Conservation (phyloP, 1,140 invertebrate genomes). For the Microplitis mediator region DNA sequence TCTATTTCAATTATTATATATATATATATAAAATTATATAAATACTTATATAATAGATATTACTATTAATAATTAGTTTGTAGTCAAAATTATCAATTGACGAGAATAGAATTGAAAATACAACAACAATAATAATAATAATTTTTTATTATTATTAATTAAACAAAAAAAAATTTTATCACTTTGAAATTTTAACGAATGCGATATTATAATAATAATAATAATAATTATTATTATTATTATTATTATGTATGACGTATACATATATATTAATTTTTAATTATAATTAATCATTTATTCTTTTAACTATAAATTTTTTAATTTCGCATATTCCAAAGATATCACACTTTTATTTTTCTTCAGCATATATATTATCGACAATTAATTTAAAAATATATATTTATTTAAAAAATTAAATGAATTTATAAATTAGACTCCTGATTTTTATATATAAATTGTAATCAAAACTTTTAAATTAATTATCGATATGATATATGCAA, state of each 20-base stretch:
- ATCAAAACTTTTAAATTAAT: no score
- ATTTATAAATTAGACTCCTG: neutral
- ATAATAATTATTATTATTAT: no score
- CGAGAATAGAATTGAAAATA: constrained; percentile 13
- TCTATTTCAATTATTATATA: neutral
- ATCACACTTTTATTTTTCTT: constrained; percentile 3
- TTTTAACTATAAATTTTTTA: neutral
- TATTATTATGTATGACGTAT: constrained; percentile 17
- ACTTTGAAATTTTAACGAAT: constrained; percentile 11
- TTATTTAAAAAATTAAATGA: constrained; percentile 32
- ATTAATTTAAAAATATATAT: constrained; percentile 16
- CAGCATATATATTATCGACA: neutral
- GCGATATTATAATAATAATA: no score
- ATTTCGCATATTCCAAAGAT: constrained; percentile 18
- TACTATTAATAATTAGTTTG: neutral
- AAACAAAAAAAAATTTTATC: constrained; percentile 22
- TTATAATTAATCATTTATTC: constrained; percentile 15
- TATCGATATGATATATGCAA: no score
- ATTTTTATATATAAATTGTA: neutral
- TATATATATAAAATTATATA: neutral
- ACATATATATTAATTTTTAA: constrained; percentile 25
- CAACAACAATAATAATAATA: neutral
- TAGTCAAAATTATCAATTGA: neutral
- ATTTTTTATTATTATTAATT: constrained; percentile 4
- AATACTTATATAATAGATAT: constrained; percentile 4